Percentiles rank a stretch among this genome's conserved stretches.
Conservation (phyloP, 1,140 invertebrate species). For the Antheraea pernyi region DNA sequence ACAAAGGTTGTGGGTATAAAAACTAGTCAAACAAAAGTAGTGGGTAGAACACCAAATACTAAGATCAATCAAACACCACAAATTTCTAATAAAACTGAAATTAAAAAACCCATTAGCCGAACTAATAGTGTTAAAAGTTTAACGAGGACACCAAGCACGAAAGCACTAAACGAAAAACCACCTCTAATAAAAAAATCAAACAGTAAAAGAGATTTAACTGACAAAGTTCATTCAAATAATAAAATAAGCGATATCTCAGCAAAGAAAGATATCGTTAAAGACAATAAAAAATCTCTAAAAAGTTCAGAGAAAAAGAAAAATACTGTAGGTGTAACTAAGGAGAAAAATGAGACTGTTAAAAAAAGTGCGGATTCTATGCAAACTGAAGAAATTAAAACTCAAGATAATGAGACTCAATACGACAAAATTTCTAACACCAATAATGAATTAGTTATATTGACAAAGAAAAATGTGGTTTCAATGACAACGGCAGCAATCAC, state of each 20-base stretch:
- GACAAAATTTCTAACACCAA: conserved; percentile 67
- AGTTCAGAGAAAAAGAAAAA: conserved; percentile 31
- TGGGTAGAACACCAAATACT: conserved; percentile 51
- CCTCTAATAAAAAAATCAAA: conserved; percentile 55
- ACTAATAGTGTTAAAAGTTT: conserved; percentile 73
- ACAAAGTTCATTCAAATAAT: conserved; percentile 52
- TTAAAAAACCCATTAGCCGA: conserved; percentile 70
- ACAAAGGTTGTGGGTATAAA: conserved; percentile 38
- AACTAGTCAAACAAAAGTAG: conserved; percentile 43
- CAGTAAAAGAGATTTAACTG: conserved; percentile 63
- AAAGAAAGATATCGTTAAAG: conserved; percentile 32
- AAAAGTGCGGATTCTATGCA: conserved; percentile 35
- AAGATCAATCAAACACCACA: conserved; percentile 47
- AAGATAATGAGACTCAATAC: conserved; percentile 75
- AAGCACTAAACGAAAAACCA: conserved; percentile 65
- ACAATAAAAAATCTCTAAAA: conserved; percentile 30
- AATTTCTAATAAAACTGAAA: conserved; percentile 53
- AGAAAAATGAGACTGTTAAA: conserved; percentile 25
- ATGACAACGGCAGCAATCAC: conserved; percentile 80
- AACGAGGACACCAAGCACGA: conserved; percentile 56
- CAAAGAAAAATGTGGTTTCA: conserved; percentile 74
- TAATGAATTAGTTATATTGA: conserved; percentile 69
- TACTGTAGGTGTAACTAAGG: conserved; percentile 14
- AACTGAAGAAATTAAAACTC: conserved; percentile 48
- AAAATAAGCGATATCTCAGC: conserved; percentile 51